Base-by-base conservation (phyloP, 2,797 vertebrate species). In the Nannoperca australis region DNA sequence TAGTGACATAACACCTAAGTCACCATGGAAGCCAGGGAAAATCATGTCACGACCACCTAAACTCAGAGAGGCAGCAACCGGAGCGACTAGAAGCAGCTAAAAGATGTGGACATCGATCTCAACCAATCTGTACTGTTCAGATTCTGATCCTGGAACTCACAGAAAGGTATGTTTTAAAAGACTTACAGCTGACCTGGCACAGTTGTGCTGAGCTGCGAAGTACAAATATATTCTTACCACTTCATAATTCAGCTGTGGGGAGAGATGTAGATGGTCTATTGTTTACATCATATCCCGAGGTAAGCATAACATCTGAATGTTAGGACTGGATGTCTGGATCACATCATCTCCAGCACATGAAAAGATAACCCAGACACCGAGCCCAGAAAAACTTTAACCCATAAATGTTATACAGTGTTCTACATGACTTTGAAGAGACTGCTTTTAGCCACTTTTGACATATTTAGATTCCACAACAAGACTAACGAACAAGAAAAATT, bases 231-330 rank as follows among this genome's bases (percentile, higher is more conserved):
- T 70, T 54, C 22, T 72, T 65, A 58, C 73, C 45, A 56, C 73
- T 73, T 86, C 49, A 76, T 79, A 79, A 67, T 53, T 81, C 62
- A 79, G 14, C 50, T 58, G 24, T 13, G 34, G 0, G 59, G 40
- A 71, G 24, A 80, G 38, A 68, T 50, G 64, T 30, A 74, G 81
- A 65, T 34, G 40, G 10, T 63, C 73, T 56, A 32, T 24, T 82
- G 63, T 85, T 73, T 75, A 85, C 73, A 84, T 67, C 42, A 61
- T 63, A 67, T 80, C 76, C 83, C 66, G 64, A 62, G 54, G 24
- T 73, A 85, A 80, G 90, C 79, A 86, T 84, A 83, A 82, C 86
- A 87, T 80, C 64, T 69, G 59, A 73, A 68, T 50, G 62, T 85
- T 24, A 70, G 62, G 40, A n/a, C 70, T 82, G 66, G 70, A 76